Evolutionary conservation across 2,888 invertebrate genomes (phyloP).

Genomic region (Dicranocentrus wangi): DNA sequence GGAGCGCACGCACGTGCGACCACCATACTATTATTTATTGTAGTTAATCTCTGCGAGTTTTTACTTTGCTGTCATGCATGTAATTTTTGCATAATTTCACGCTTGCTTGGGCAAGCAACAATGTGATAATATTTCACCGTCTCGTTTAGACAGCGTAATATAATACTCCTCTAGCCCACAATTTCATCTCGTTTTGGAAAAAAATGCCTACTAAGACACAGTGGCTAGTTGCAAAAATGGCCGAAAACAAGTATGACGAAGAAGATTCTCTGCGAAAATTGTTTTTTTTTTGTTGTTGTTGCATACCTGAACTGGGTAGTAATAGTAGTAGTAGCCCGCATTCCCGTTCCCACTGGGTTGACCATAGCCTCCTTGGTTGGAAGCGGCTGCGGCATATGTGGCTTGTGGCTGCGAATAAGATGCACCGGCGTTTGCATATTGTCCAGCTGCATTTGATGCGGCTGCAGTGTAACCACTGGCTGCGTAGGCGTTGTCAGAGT

Average conservation of each 20-base stretch:
- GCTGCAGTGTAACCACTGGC: constrained; percentile 59
- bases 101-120: neutral
- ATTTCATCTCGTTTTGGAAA: neutral
- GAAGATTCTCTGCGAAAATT: too few relatives aligned
- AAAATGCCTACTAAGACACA: too few relatives aligned
- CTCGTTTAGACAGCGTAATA: neutral
- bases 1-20: too few relatives aligned
- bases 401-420: constrained; percentile 68
- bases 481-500: constrained; percentile 64
- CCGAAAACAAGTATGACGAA: too few relatives aligned
- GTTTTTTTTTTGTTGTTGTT: too few relatives aligned
- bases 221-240: too few relatives aligned
- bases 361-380: constrained; percentile 51
- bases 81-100: neutral
- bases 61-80: too few relatives aligned
- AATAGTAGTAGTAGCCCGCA: constrained; percentile 72
- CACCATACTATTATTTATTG: too few relatives aligned
- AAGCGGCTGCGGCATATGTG: constrained; percentile 63
- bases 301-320: constrained; percentile 72
- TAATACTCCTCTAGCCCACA: neutral
- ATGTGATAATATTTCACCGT: neutral
- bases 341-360: constrained; percentile 67
- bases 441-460: constrained; percentile 50
- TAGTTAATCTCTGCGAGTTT: too few relatives aligned
- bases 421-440: constrained; percentile 53